Conservation (phyloP, 2,797 vertebrate species). For the Simalia tracyae region DNA sequence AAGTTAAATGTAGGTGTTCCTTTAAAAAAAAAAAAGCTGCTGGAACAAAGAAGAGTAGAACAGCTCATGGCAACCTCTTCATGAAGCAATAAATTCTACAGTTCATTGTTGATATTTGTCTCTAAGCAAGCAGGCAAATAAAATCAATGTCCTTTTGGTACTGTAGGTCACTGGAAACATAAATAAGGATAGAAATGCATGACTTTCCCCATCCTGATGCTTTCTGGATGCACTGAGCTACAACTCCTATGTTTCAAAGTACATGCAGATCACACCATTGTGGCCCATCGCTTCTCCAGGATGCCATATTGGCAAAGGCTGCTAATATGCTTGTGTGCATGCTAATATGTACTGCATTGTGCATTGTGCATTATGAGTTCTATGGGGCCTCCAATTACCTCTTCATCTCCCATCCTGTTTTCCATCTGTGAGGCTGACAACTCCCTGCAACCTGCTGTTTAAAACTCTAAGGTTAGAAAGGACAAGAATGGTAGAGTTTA, state of each 20-base stretch:
- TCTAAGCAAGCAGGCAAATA: neutral
- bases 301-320: neutral
- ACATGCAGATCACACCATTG: neutral
- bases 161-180: neutral
- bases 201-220: neutral
- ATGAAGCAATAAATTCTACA: slow-evolving; percentile 45
- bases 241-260: neutral
- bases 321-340: neutral
- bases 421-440: neutral
- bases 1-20: slow-evolving; percentile 64
- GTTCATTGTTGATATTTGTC: slow-evolving; percentile 41
- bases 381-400: neutral
- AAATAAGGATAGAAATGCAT: neutral
- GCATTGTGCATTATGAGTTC: neutral
- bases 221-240: neutral
- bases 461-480: neutral
- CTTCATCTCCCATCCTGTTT: neutral
- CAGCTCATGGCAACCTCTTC: slow-evolving; percentile 52
- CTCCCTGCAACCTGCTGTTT: neutral
- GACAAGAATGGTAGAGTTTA: neutral
- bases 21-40: slow-evolving; percentile 65
- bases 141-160: neutral
- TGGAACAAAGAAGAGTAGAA: slow-evolving; percentile 42
- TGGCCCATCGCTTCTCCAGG: neutral
- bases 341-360: neutral